Conservation (phyloP, 2,888 invertebrate genomes). For the Erebia palarica region DNA sequence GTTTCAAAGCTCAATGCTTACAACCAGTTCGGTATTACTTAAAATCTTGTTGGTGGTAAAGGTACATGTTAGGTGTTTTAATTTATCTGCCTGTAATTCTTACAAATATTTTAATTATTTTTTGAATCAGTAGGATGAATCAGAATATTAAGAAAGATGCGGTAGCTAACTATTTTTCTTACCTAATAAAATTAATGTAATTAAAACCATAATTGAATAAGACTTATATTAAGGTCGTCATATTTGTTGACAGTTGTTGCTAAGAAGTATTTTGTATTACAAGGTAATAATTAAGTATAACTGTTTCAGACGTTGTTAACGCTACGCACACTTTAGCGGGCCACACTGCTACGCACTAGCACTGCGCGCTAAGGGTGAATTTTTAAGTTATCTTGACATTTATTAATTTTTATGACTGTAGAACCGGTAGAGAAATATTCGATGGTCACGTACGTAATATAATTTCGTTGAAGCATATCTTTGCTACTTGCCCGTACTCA, state of each 20-base stretch:
- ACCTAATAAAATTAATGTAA: conserved; percentile 13
- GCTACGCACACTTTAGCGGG: neutral
- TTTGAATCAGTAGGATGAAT: conserved; percentile 5
- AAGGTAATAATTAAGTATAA: conserved; percentile 7
- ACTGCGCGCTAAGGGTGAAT: neutral
- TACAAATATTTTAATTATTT: neutral
- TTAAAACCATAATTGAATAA: neutral
- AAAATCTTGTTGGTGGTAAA: no score
- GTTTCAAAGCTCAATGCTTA: no score
- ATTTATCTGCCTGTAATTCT: neutral
- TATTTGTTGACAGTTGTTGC: conserved; percentile 14
- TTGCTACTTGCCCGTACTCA: neutral
- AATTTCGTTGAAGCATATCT: neutral
- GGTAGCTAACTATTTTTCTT: conserved; percentile 24
- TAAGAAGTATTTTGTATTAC: conserved; percentile 21
- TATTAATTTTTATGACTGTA: neutral
- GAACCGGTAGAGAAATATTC: no score
- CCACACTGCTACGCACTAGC: conserved; percentile 7
- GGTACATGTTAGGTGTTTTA: neutral
- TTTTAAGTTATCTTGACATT: no score
- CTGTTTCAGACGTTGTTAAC: conserved; percentile 2
- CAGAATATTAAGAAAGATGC: conserved; percentile 15
- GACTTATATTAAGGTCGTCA: conserved; percentile 11
- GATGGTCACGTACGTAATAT: neutral
- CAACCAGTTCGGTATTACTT: no score